phyloP scores from a whole-genome alignment of 2,888 invertebrate species.

The Merodon equestris region DNA sequence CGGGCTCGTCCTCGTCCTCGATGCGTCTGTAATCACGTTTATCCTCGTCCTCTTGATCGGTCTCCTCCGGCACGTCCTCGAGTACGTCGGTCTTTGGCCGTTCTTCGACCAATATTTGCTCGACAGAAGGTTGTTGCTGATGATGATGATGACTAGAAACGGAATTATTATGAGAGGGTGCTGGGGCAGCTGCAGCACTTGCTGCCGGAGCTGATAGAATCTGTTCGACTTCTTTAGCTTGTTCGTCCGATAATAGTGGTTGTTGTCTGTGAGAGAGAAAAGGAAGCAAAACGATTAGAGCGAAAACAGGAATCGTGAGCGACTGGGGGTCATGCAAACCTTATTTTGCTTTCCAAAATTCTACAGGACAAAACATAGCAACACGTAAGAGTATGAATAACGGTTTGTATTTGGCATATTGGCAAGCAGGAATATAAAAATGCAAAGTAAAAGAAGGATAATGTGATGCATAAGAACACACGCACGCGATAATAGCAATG shows the following conservation, averaged over 20 bases:
- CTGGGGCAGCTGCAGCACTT: constrained; percentile 74
- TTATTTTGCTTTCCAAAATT: constrained; percentile 91
- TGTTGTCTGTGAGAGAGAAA: constrained; percentile 85
- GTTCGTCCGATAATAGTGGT: constrained; percentile 91
- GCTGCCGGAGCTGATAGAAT: constrained; percentile 83
- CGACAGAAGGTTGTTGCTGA: constrained; percentile 18
- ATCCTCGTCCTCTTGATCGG: constrained; percentile 39
- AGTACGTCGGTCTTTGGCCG: no score
- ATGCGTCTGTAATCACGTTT: constrained; percentile 48
- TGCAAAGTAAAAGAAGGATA: constrained; percentile 48
- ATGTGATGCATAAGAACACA: constrained; percentile 68
- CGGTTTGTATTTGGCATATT: constrained; percentile 32
- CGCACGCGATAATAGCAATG: constrained; percentile 43
- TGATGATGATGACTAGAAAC: constrained; percentile 58
- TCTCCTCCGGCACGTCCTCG: constrained; percentile 10
- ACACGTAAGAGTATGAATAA: constrained; percentile 57
- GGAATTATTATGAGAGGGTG: constrained; percentile 55
- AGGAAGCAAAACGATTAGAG: constrained; percentile 20
- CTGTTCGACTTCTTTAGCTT: constrained; percentile 92
- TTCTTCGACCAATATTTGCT: no score
- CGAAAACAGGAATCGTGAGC: constrained; percentile 8
- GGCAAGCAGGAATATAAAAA: constrained; percentile 62
- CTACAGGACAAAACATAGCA: constrained; percentile 78
- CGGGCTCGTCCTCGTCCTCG: constrained; percentile 80
- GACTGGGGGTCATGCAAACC: constrained; percentile 81